Evolutionary conservation across 2,113 vertebrate genomes (phyloP).

Genomic region (Rissa tridactyla): DNA sequence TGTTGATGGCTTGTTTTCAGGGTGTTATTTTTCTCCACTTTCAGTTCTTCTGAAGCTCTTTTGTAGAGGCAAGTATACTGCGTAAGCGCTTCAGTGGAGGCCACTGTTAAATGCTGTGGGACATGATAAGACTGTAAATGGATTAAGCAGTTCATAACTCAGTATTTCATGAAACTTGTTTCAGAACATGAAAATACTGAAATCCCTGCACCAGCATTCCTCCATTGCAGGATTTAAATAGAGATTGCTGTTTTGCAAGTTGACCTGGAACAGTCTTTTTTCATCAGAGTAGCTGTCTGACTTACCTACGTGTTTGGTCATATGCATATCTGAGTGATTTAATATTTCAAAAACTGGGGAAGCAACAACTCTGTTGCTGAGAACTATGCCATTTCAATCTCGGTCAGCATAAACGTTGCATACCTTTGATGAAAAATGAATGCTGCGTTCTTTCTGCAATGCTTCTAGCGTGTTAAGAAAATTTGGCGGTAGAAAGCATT

Average conservation of each 20-base stretch:
- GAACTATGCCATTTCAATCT: not conserved
- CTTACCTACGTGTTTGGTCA: not conserved
- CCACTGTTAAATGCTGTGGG: not conserved
- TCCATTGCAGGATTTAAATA: not conserved
- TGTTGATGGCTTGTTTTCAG: not conserved
- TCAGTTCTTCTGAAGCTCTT: not conserved
- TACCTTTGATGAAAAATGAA: conserved; percentile 44
- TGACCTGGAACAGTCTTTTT: conserved; percentile 57
- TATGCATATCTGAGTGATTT: not conserved
- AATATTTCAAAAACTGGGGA: not conserved
- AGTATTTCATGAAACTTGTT: not conserved
- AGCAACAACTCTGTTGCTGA: not conserved
- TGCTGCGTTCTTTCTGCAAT: not conserved
- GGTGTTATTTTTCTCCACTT: not conserved
- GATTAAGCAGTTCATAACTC: not conserved
- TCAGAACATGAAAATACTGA: not conserved
- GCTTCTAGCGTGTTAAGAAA: not conserved
- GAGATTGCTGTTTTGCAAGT: not conserved
- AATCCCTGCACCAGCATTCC: not conserved
- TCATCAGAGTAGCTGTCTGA: conserved; percentile 9
- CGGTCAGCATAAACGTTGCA: not conserved
- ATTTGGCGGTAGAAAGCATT: not conserved
- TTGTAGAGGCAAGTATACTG: not conserved
- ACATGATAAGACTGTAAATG: not conserved
- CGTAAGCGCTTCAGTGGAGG: not conserved